These are phyloP conservation scores for Ceratosolen solmsi DNA, from an alignment of 1,140 invertebrate species.

Conservation along the genomic window DNA sequence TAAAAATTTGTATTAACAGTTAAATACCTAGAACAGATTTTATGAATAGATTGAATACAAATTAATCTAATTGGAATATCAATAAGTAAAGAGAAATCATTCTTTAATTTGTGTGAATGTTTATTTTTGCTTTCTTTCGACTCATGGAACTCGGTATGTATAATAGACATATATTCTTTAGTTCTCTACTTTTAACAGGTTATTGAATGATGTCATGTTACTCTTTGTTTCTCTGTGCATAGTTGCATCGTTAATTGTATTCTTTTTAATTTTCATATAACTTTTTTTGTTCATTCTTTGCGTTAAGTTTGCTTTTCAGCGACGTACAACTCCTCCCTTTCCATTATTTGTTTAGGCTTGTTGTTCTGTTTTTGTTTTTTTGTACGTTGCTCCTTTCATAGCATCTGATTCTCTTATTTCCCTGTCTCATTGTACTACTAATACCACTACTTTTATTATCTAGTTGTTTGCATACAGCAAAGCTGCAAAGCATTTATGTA, in stretches of 20 bases:
- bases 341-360: too few species aligned
- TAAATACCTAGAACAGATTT: too few species aligned
- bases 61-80: too few species aligned
- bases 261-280: not conserved
- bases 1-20: too few species aligned
- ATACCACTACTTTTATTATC: not conserved
- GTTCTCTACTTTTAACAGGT: not conserved
- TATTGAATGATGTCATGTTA: not conserved
- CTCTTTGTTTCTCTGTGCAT: not conserved
- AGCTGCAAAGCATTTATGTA: not conserved
- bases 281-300: not conserved
- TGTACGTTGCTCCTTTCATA: not conserved
- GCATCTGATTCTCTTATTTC: not conserved
- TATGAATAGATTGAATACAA: too few species aligned
- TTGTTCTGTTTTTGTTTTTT: not conserved
- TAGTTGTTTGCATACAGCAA: not conserved
- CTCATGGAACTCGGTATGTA: too few species aligned
- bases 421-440: not conserved
- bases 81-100: too few species aligned
- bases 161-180: not conserved
- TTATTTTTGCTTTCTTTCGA: too few species aligned
- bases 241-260: constrained; percentile 30
- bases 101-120: too few species aligned
- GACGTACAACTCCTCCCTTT: not conserved
- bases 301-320: not conserved